Percentiles rank a stretch among this genome's conserved stretches.
These are phyloP conservation scores for Callorhinus ursinus DNA, from an alignment of 2,113 vertebrate species.

Conservation along the genomic window DNA sequence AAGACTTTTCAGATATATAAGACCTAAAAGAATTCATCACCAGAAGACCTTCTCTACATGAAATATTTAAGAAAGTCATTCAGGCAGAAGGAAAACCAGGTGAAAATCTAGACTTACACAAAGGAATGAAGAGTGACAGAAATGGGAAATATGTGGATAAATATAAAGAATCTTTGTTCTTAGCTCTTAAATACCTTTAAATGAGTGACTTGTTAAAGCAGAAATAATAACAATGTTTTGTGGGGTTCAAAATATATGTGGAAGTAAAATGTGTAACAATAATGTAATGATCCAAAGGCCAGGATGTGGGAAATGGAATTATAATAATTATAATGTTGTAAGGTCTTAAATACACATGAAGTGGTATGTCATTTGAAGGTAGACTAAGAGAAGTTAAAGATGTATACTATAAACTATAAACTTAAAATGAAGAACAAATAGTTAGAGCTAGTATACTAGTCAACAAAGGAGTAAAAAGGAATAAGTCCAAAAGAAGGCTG, in stretches of 20 bases:
- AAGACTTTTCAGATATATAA: neutral
- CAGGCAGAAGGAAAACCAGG: neutral
- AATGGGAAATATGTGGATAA: neutral
- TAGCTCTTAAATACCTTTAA: neutral
- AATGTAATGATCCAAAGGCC: neutral
- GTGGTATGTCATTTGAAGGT: neutral
- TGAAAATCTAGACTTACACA: neutral
- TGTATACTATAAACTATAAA: neutral
- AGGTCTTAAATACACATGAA: neutral
- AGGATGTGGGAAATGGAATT: neutral
- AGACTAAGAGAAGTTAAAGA: neutral
- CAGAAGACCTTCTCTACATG: neutral
- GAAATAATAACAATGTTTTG: neutral
- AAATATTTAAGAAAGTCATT: slow-evolving; percentile 38
- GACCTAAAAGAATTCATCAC: neutral
- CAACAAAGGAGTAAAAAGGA: neutral
- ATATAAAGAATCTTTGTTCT: neutral
- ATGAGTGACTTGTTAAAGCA: neutral
- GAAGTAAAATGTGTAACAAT: slow-evolving; percentile 8
- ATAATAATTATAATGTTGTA: neutral
- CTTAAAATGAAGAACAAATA: neutral
- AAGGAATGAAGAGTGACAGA: neutral
- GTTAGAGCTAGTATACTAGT: neutral
- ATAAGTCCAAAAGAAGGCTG: neutral
- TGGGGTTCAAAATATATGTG: neutral